Base-by-base conservation (phyloP, 1,140 invertebrate species). In the Drosophila micromelanica region DNA sequence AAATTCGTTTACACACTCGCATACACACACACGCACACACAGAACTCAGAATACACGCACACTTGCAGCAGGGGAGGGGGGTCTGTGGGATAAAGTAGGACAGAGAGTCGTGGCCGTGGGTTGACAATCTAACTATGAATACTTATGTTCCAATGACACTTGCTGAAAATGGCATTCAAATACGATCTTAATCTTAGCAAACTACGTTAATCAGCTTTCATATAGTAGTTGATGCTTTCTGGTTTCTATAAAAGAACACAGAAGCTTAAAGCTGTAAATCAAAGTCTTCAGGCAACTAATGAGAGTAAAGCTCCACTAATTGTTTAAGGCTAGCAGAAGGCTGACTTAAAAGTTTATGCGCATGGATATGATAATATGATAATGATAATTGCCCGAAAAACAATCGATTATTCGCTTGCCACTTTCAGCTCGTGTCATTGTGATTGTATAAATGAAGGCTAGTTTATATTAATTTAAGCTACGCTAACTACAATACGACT, bases 401-500 rank as follows among this genome's bases (percentile, higher is more conserved):
- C 13, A 59, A 45, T 45, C 12, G 27, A 17, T 46, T 32, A 17
- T 35, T 37, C 57, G 30, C 20, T 48, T 20, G 3, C 42, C 38
- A 13, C 20, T 70, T 49, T 54, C 40, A 45, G 64, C 72, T 73
- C 49, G 49, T 78, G 63, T 69, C 79, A 63, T 79, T 68, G 80
- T 72, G 56, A 71, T 56, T 46, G 42, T 72, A 54, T 55, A 67
- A 85, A 63, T 60, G 59, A 60, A 64, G 75, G 75, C 75, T 74
- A 77, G 15, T 71, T 68, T 65, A 84, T 63, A 61, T 72, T 85
- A 82, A 86, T 80, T 77, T 78, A 80, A 67, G 59, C 76, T 86
- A 86, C 20, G 43, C 73, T 79, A 86, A 73, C 75, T 86, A 90
- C 69, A 91, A 91, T 91, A 91, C 84, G 89, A 91, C 89, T 91